Evolutionary conservation across 2,797 vertebrate species (phyloP).

Genomic region (Falco concolor): DNA sequence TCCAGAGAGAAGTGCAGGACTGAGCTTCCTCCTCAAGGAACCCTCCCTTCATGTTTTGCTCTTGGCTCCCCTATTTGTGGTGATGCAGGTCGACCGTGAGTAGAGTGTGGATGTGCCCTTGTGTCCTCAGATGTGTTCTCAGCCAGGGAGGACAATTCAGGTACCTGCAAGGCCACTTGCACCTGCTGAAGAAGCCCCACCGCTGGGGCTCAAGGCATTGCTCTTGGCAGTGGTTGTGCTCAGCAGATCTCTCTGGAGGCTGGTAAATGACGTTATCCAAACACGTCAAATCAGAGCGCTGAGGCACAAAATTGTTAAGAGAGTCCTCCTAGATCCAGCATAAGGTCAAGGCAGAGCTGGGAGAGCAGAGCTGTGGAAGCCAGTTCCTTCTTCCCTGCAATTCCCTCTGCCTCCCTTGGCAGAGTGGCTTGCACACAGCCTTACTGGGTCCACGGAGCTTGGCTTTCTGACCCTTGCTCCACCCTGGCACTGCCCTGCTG

Average conservation of each 20-base stretch:
- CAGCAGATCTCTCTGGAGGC: neutral
- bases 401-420: conserved; percentile 35
- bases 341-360: neutral
- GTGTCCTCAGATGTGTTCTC: rapidly evolving
- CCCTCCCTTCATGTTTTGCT: neutral
- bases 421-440: neutral
- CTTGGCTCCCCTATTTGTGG: neutral
- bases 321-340: neutral
- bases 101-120: neutral
- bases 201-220: neutral
- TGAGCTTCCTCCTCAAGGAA: rapidly evolving
- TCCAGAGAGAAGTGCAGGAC: neutral
- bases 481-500: neutral
- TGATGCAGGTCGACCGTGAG: neutral
- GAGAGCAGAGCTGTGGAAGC: neutral
- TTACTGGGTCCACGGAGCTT: neutral
- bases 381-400: neutral
- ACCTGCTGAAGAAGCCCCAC: neutral
- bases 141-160: neutral
- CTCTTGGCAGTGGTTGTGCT: neutral
- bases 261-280: conserved; percentile 27
- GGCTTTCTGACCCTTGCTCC: neutral
- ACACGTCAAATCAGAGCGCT: neutral
- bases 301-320: neutral
- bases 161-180: rapidly evolving